A percentile compares a stretch with the other conserved stretches of the same genome.
Conservation (phyloP, 2,797 vertebrate species). For the Paguma larvata region DNA sequence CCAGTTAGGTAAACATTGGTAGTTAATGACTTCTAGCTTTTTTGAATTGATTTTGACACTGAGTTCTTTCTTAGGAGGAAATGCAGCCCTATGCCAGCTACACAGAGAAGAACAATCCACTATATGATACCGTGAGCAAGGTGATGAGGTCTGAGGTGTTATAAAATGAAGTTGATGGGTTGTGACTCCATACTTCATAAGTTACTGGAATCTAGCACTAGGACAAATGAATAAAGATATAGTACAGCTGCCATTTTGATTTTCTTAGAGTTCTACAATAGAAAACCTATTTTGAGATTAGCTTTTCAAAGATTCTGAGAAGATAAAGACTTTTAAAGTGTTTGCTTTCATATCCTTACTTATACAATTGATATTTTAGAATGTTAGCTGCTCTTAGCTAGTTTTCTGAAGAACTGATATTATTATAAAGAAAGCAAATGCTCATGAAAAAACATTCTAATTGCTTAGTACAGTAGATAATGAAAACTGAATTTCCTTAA, state of each 20-base stretch:
- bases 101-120: conserved; percentile 87
- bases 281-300: conserved; percentile 14
- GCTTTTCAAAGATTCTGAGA: conserved; percentile 41
- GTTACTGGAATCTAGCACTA: neutral
- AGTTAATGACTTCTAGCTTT: neutral
- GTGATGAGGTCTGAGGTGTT: neutral
- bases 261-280: conserved; percentile 44
- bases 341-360: conserved; percentile 40
- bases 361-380: conserved; percentile 45
- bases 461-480: conserved; percentile 27
- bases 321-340: neutral
- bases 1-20: neutral
- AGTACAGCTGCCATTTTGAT: neutral
- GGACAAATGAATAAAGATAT: conserved; percentile 40
- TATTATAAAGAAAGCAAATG: conserved; percentile 42
- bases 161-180: conserved; percentile 66
- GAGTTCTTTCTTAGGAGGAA: conserved; percentile 82
- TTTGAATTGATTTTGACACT: conserved; percentile 77
- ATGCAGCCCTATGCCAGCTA: conserved; percentile 90
- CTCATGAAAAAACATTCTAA: conserved; percentile 24
- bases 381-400: conserved; percentile 49
- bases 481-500: conserved; percentile 60
- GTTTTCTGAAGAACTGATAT: conserved; percentile 51
- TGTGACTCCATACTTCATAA: neutral
- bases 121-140: conserved; percentile 86